Percentiles rank a stretch among this genome's conserved stretches.
These are phyloP conservation scores for Tenrec ecaudatus DNA, from an alignment of 2,113 vertebrate species.

Conservation along the genomic window DNA sequence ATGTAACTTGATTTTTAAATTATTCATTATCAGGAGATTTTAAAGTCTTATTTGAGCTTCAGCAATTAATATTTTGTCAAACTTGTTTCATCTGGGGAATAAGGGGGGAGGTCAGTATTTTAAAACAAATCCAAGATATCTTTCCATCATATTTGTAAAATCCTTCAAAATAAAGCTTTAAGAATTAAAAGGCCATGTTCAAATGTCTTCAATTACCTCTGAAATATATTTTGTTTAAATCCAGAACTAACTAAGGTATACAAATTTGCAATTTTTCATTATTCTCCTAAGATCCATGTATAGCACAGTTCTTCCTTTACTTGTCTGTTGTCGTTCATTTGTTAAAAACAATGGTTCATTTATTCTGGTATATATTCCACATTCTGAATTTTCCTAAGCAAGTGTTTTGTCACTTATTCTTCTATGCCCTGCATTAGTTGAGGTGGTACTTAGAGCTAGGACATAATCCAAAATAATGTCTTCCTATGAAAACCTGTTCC, in stretches of 20 bases:
- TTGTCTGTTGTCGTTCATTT: not conserved
- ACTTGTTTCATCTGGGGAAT: not conserved
- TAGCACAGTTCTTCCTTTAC: not conserved
- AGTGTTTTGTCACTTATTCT: not conserved
- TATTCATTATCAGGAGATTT: not conserved
- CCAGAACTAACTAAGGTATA: not conserved
- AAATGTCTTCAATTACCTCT: not conserved
- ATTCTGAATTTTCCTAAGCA: not conserved
- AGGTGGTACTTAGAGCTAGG: not conserved
- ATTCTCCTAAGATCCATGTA: not conserved
- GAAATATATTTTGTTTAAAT: constrained; percentile 22
- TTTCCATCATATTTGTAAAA: not conserved
- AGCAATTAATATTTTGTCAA: not conserved
- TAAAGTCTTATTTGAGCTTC: not conserved
- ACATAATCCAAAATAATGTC: not conserved
- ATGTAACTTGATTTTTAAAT: not conserved
- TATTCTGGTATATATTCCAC: not conserved
- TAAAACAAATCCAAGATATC: not conserved
- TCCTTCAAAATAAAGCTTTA: not conserved
- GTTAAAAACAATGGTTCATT: not conserved
- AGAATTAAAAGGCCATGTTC: not conserved
- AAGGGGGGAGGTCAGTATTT: not conserved
- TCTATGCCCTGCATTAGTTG: not conserved
- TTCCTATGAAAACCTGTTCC: not conserved
- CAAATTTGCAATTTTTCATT: not conserved